Evolutionary conservation across 2,888 invertebrate species (phyloP).

Genomic region (Thera obeliscata): DNA sequence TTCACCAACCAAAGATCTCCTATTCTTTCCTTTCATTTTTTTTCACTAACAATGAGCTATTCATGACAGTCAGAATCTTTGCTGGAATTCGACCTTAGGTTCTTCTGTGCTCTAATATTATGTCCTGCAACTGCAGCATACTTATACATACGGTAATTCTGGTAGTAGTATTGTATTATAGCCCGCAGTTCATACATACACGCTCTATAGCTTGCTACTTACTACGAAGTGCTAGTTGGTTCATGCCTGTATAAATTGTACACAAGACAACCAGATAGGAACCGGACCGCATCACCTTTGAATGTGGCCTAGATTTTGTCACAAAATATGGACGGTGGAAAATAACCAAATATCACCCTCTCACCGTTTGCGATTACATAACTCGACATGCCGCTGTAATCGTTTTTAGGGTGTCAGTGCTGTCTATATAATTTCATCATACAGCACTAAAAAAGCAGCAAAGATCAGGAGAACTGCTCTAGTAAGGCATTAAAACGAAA

Average conservation of each 20-base stretch:
- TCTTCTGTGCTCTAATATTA: no score
- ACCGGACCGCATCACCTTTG: slow-evolving; percentile 21
- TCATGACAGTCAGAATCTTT: no score
- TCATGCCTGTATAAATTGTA: slow-evolving; percentile 16
- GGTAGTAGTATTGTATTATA: no score
- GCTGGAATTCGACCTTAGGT: no score
- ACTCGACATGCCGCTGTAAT: background rate
- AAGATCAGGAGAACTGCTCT: no score
- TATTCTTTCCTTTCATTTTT: no score
- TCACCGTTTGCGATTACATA: background rate
- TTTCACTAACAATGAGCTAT: no score
- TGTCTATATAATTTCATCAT: background rate
- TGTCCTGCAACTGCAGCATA: no score
- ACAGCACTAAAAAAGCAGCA: background rate
- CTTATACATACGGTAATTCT: no score
- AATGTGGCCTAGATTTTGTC: slow-evolving; percentile 16
- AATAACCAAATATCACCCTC: slow-evolving; percentile 6
- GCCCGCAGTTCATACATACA: slow-evolving; percentile 1
- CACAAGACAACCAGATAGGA: slow-evolving; percentile 9
- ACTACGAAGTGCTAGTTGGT: slow-evolving; percentile 1
- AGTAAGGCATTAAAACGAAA: no score
- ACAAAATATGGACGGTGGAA: slow-evolving; percentile 8
- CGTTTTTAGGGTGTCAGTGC: background rate
- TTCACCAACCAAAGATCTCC: no score
- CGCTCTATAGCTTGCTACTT: slow-evolving; percentile 5